These are phyloP conservation scores for Piezodorus guildinii DNA, from an alignment of 1,140 invertebrate genomes.

Conservation along the genomic window DNA sequence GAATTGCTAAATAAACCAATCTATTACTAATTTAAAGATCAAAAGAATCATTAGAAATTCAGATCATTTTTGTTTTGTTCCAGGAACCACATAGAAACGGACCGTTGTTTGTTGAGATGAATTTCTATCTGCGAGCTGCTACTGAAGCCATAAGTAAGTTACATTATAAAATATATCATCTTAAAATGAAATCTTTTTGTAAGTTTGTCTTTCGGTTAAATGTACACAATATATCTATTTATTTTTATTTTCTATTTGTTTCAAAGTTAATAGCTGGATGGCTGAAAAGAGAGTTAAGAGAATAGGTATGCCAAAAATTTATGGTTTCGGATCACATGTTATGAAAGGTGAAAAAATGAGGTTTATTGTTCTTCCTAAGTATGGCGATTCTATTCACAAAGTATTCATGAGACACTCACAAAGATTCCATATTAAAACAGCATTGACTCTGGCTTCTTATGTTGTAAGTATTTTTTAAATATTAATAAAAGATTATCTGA, in stretches of 20 bases:
- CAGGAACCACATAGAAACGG: constrained; percentile 82
- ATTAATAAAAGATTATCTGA: no score
- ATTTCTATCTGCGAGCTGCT: constrained; percentile 77
- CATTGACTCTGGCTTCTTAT: constrained; percentile 67
- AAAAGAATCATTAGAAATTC: no score
- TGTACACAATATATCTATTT: no score
- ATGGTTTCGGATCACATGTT: constrained; percentile 69
- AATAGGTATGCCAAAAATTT: constrained; percentile 77
- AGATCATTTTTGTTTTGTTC: constrained; percentile 24
- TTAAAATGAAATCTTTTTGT: no score
- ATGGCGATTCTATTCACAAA: constrained; percentile 78
- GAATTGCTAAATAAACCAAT: no score
- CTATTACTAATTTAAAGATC: no score
- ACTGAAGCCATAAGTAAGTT: constrained; percentile 64
- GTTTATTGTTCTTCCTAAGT: constrained; percentile 84
- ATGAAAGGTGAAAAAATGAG: constrained; percentile 60
- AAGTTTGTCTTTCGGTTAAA: no score
- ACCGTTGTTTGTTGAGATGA: constrained; percentile 88
- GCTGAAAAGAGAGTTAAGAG: constrained; percentile 49
- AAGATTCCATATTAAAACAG: constrained; percentile 60
- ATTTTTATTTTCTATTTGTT: constrained; percentile 23
- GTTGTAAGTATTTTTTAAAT: constrained; percentile 42
- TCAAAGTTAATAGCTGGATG: constrained; percentile 66
- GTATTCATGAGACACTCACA: constrained; percentile 53
- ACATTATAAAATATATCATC: no score